Percentiles rank a stretch among this genome's conserved stretches.
phyloP scores from a whole-genome alignment of 1,140 invertebrate genomes.

The Colletes gigas region DNA sequence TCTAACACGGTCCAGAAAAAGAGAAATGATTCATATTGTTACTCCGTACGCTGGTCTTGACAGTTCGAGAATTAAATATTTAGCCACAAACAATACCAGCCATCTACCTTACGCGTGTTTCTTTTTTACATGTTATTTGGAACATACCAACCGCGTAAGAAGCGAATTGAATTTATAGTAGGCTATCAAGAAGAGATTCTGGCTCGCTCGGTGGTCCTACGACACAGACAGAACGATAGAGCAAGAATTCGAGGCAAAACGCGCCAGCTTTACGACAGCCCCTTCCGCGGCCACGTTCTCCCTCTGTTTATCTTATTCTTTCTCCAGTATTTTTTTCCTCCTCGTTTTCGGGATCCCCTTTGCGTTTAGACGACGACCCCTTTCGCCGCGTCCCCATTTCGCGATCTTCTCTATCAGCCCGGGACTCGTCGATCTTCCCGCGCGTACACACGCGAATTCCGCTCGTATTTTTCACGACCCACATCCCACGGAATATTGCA shows the following conservation, averaged over 20 bases:
- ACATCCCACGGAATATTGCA: slow-evolving; percentile 28
- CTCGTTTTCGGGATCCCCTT: slow-evolving; percentile 1
- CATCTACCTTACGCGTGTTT: no score
- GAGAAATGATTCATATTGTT: no score
- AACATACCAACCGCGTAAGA: no score
- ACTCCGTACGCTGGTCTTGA: no score
- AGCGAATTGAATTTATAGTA: not conserved
- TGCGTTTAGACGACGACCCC: not conserved
- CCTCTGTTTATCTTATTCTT: slow-evolving; percentile 43
- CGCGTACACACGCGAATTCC: slow-evolving; percentile 26
- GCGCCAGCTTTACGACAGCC: slow-evolving; percentile 43
- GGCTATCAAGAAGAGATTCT: slow-evolving; percentile 37
- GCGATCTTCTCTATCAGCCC: no score
- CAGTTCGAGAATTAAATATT: no score
- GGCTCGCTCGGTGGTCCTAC: slow-evolving; percentile 25
- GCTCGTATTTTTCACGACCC: slow-evolving; percentile 58
- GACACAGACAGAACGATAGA: slow-evolving; percentile 32
- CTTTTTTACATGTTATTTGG: no score
- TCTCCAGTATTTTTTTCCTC: not conserved
- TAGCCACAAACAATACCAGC: no score
- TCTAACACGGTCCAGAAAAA: no score
- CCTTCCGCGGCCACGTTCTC: not conserved
- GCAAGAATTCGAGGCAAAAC: slow-evolving; percentile 40
- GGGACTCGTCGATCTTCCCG: slow-evolving; percentile 36
- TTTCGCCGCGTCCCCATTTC: no score